Percentiles rank a stretch among this genome's conserved stretches.
These are phyloP conservation scores for Apodemus speciosus DNA, from an alignment of 2,113 vertebrate genomes.

Conservation along the genomic window DNA sequence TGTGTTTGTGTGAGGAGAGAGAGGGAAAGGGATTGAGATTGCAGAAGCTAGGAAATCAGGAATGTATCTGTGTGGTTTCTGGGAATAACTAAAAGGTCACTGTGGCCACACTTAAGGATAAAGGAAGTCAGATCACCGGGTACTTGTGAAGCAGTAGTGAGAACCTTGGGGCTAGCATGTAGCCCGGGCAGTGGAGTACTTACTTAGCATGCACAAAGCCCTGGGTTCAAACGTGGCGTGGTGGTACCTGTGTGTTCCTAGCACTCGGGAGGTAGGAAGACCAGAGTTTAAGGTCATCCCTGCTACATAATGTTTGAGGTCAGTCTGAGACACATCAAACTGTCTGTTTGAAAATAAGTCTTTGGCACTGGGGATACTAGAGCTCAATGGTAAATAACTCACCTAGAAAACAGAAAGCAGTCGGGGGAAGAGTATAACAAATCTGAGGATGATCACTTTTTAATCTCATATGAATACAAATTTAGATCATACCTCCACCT, in stretches of 20 bases:
- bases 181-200: not conserved
- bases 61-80: not conserved
- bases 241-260: not conserved
- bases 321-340: not conserved
- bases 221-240: not conserved
- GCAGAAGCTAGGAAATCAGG: not conserved
- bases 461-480: not conserved
- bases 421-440: not conserved
- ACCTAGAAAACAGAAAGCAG: not conserved
- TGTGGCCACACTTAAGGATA: not conserved
- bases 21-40: not conserved
- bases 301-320: not conserved
- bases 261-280: not conserved
- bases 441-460: not conserved
- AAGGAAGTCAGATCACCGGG: not conserved
- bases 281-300: not conserved
- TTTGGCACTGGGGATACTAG: not conserved
- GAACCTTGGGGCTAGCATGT: not conserved
- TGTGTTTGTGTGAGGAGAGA: not conserved
- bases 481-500: not conserved
- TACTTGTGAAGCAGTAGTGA: not conserved
- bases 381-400: not conserved
- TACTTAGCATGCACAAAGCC: not conserved
- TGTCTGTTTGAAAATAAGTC: not conserved
- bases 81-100: not conserved